Conservation (phyloP, 1,140 invertebrate genomes). For the Steinernema feltiae region DNA sequence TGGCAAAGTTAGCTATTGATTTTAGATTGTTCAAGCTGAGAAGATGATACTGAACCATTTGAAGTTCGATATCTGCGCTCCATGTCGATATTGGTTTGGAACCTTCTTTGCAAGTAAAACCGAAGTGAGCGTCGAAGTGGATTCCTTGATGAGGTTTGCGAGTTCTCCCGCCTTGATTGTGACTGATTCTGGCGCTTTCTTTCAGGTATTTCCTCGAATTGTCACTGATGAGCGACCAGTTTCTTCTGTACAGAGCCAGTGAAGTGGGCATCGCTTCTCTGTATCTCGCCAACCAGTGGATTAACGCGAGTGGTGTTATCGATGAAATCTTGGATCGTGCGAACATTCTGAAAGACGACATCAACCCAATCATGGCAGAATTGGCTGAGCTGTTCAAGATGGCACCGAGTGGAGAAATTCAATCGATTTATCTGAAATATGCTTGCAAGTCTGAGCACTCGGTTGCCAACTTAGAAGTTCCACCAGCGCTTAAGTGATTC, state of each 20-base stretch:
- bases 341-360: neutral
- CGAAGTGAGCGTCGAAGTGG: neutral
- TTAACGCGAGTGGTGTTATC: neutral
- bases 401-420: neutral
- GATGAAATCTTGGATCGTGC: neutral
- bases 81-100: conserved; percentile 11
- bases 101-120: neutral
- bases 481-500: neutral
- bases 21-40: conserved; percentile 27
- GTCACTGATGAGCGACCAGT: neutral
- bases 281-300: neutral
- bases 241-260: neutral
- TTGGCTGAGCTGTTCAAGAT: neutral
- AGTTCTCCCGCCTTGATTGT: neutral
- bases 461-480: neutral
- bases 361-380: neutral
- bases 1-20: neutral
- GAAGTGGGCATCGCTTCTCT: neutral
- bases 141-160: neutral
- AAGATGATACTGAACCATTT: conserved; percentile 24
- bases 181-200: neutral
- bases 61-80: conserved; percentile 26
- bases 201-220: neutral
- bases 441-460: neutral
- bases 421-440: neutral